phyloP scores from a whole-genome alignment of 2,113 vertebrate genomes.

The Cichladusa arquata region DNA sequence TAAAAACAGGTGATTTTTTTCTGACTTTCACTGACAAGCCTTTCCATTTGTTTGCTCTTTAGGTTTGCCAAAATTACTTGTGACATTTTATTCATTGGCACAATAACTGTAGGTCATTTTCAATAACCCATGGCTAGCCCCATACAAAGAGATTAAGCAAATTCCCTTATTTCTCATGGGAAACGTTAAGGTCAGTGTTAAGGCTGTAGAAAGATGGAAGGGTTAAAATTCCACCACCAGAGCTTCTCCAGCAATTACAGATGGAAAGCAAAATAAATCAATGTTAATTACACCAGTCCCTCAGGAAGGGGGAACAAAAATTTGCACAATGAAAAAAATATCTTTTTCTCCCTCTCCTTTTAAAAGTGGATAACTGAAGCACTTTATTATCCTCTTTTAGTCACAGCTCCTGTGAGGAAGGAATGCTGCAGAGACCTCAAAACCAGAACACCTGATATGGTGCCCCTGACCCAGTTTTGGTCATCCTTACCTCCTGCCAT shows the following conservation, averaged over 20 bases:
- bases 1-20: slow-evolving; percentile 57
- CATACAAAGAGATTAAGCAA: slow-evolving; percentile 57
- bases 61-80: slow-evolving; percentile 48
- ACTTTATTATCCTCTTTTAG: background rate
- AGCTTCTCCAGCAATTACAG: background rate
- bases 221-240: slow-evolving; percentile 36
- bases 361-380: background rate
- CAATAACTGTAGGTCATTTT: slow-evolving; percentile 38
- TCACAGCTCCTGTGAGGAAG: background rate
- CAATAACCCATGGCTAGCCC: slow-evolving; percentile 43
- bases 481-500: background rate
- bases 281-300: background rate
- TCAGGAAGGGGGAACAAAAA: background rate
- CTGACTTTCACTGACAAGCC: slow-evolving; percentile 30
- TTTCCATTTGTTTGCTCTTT: slow-evolving; percentile 52
- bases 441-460: background rate
- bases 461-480: background rate
- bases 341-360: background rate
- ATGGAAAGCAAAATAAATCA: slow-evolving; percentile 24
- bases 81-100: slow-evolving; percentile 57
- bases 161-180: slow-evolving; percentile 12
- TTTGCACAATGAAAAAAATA: background rate
- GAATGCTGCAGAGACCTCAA: background rate
- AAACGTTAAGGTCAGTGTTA: background rate
- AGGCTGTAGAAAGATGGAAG: background rate